Conservation (phyloP, 2,113 vertebrate genomes). For the Camelus dromedarius region DNA sequence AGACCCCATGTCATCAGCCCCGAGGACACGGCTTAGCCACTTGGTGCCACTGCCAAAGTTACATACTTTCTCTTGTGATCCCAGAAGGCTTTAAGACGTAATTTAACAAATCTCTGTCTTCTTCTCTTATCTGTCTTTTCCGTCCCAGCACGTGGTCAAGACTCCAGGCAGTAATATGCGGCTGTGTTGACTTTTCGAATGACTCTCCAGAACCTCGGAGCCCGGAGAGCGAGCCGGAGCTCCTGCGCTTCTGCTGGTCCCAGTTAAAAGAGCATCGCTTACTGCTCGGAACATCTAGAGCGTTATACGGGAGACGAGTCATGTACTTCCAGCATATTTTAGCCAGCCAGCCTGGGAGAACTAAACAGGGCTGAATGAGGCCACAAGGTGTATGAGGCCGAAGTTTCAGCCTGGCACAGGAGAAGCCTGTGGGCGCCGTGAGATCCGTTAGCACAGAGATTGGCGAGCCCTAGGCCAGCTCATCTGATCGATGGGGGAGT, state of each 20-base stretch:
- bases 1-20: neutral
- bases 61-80: fast-evolving
- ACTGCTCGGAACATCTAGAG: neutral
- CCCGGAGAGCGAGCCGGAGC: neutral
- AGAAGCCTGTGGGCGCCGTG: neutral
- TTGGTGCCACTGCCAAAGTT: neutral
- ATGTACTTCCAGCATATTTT: neutral
- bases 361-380: neutral
- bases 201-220: neutral
- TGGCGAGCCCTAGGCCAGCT: fast-evolving
- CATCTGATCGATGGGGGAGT: fast-evolving
- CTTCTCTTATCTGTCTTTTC: neutral
- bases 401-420: neutral
- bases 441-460: too few relatives aligned
- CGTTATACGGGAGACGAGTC: neutral
- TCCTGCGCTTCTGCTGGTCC: neutral
- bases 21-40: neutral
- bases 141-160: neutral
- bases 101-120: neutral
- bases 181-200: fast-evolving
- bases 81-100: neutral
- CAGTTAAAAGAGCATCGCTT: neutral
- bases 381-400: fast-evolving
- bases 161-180: neutral
- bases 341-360: neutral